Evolutionary conservation across 2,797 vertebrate species (phyloP), one percentile per base, ranked within the genome.

Genomic region (Neoniphon sammara): DNA sequence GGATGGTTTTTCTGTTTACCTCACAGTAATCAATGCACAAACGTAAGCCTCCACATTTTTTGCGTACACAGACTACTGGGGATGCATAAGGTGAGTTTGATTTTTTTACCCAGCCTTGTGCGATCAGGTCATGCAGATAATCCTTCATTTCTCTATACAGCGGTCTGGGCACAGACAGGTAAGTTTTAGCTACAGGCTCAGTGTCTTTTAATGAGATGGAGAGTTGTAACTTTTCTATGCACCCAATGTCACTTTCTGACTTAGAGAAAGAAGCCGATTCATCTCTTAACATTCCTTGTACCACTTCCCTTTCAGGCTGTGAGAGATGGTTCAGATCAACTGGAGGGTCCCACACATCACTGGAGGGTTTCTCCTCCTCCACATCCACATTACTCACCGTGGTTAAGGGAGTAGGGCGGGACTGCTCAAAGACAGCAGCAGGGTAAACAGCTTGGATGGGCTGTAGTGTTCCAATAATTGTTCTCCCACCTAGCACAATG

Each of bases 101-200:
- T 23, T 73, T 80, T 17, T 23, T 12, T 1, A 73, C 56, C 75
- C 70, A 78, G 8, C 75, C 67, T 10, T 78, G 68, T 14, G 64
- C 73, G 36, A 77, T 73, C 0, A 79, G 56, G 3, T 80, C 58
- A 15, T 70, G 72, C 7, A 73, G n/a, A 1, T 76, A 80, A 1
- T 59, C 50, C 34, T 87, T 85, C 49, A 80, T 73, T 1, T 82
- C 77, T 34, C 58, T 25, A 17, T 82, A 82, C 2, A 74, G 5
- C 2, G 65, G 74, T 7, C 73, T 84, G 9, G 73, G 71, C n/a
- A 85, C 76, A 20, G 79, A 82, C 2, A 72, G 34, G 27, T 75
- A 84, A 8, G 70, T 63, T 2, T 30, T 27, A 31, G 49, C 60
- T 1, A 84, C 77, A 31, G 69, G 69, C 3, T 77, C 61, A 9